Evolutionary conservation across 2,888 invertebrate species (phyloP).

Genomic region (Lasiommata megera): DNA sequence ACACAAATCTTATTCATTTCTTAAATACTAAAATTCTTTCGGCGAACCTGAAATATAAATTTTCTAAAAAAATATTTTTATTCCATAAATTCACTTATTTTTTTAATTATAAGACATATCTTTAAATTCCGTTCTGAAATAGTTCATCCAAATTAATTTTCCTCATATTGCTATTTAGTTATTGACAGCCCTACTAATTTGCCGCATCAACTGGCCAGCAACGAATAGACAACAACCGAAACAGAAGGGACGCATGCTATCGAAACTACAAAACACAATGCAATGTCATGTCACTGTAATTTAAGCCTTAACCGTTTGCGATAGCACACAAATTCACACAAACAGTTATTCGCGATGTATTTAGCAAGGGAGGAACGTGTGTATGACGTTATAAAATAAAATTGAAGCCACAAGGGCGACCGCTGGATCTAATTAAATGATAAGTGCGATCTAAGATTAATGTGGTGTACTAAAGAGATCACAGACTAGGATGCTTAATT

Average conservation of each 20-base stretch:
- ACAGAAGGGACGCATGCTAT: slow-evolving; percentile 53
- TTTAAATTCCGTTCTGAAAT: too few species aligned
- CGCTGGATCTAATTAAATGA: slow-evolving; percentile 80
- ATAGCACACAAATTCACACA: slow-evolving; percentile 32
- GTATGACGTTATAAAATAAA: slow-evolving; percentile 81
- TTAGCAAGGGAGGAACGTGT: slow-evolving; percentile 72
- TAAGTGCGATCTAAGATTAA: slow-evolving; percentile 77
- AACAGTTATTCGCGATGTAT: slow-evolving; percentile 43
- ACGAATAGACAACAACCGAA: slow-evolving; percentile 59
- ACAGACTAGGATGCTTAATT: slow-evolving; percentile 47
- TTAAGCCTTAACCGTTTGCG: slow-evolving; percentile 38
- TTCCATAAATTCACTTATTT: too few species aligned
- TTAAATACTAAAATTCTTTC: too few species aligned
- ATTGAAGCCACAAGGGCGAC: slow-evolving; percentile 75
- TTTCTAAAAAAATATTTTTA: too few species aligned
- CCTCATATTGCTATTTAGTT: not conserved
- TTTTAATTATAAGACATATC: too few species aligned
- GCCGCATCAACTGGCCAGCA: slow-evolving; percentile 64
- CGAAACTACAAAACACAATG: slow-evolving; percentile 42
- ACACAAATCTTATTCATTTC: too few species aligned
- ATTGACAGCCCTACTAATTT: slow-evolving; percentile 62
- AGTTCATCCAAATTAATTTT: not conserved
- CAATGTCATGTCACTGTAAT: slow-evolving; percentile 35
- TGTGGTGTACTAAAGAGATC: slow-evolving; percentile 62
- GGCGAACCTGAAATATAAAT: too few species aligned